A percentile compares a stretch with the other conserved stretches of the same genome.
Conservation (phyloP, 2,888 invertebrate species). For the Saturnia pavonia region DNA sequence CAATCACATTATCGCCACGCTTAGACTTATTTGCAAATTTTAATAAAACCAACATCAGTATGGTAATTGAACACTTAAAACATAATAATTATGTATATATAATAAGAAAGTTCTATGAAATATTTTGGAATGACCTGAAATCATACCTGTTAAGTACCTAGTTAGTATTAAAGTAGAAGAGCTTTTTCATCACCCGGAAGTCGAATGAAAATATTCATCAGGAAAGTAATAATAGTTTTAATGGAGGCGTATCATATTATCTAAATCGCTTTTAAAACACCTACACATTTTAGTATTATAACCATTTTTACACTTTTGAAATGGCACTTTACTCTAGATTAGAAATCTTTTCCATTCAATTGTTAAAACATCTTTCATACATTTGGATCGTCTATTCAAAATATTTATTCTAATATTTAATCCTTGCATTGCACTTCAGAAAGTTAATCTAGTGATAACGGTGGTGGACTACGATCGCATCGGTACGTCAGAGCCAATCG, state of each 20-base stretch:
- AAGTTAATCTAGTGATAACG: constrained; percentile 99
- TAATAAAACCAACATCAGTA: no score
- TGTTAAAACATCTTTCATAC: not conserved
- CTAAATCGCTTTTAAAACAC: not conserved
- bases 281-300: not conserved
- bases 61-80: not conserved
- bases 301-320: not conserved
- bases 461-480: constrained; percentile 99
- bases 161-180: not conserved
- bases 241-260: not conserved
- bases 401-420: constrained; percentile 11
- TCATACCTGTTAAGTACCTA: not conserved
- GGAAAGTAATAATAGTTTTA: not conserved
- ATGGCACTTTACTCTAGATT: not conserved
- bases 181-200: not conserved
- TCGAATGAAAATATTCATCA: not conserved
- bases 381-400: not conserved
- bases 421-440: constrained; percentile 84
- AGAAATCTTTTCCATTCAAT: not conserved
- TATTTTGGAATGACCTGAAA: not conserved
- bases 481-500: constrained; percentile 99
- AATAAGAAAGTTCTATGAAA: not conserved
- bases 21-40: no score
- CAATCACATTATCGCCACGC: no score
- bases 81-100: no score